phyloP scores from a whole-genome alignment of 37 sponge, comb jelly and placozoan genomes.

The Haliclona indistincta region DNA sequence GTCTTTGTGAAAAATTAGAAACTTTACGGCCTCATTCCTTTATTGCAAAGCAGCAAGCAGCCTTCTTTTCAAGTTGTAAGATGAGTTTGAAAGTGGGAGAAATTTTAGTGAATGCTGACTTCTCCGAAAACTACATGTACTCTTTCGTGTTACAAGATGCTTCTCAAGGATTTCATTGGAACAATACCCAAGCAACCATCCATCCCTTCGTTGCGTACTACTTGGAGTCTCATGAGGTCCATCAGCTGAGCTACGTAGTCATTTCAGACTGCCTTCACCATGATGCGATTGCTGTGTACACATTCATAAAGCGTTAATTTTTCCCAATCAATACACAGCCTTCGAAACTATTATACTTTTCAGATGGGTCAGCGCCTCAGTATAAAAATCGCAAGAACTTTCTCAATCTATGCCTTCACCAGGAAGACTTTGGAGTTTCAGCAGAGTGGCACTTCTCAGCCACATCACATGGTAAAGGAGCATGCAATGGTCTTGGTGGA shows the following conservation, averaged over 20 bases:
- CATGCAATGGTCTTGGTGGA: conserved; percentile 55
- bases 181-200: conserved; percentile 54
- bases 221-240: conserved; percentile 5
- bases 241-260: conserved; percentile 26
- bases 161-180: conserved; percentile 67
- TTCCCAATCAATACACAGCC: no score
- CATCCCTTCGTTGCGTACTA: conserved; percentile 45
- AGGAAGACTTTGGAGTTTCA: conserved; percentile 41
- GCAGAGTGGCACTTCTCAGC: conserved; percentile 59
- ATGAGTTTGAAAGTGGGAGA: conserved; percentile 24
- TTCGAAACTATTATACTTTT: conserved; percentile 27
- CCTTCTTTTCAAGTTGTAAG: conserved; percentile 12
- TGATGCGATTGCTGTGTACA: conserved; percentile 44
- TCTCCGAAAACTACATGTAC: conserved; percentile 66
- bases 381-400: conserved; percentile 9
- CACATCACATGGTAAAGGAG: conserved; percentile 64
- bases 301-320: no score
- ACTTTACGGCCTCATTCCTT: conserved; percentile 27
- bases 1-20: conserved; percentile 21
- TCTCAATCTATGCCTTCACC: conserved; percentile 18
- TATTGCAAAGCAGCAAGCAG: conserved; percentile 33
- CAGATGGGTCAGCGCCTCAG: conserved; percentile 2
- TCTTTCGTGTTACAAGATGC: conserved; percentile 58
- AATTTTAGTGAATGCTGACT: conserved; percentile 39
- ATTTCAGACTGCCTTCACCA: conserved; percentile 49